phyloP scores from a whole-genome alignment of 1,140 invertebrate genomes.

The Pogonomyrmex barbatus region DNA sequence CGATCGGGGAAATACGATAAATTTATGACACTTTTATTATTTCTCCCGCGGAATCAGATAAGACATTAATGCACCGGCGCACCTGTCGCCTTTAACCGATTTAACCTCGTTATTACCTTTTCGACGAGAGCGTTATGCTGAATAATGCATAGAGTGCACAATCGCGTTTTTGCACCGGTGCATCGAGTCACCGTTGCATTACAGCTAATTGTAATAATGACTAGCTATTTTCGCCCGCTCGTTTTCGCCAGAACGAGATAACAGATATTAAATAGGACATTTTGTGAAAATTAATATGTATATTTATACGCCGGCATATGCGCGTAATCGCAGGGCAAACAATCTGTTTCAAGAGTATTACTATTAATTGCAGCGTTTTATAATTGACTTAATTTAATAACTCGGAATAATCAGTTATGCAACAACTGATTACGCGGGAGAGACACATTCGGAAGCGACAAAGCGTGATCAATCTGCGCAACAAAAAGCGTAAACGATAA shows the following conservation, averaged over 20 bases:
- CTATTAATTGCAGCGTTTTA: slow-evolving; percentile 26
- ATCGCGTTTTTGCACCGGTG: slow-evolving; percentile 50
- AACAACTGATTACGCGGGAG: slow-evolving; percentile 1
- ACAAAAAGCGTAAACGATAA: background rate
- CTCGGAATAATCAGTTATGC: slow-evolving; percentile 7
- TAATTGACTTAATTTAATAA: slow-evolving; percentile 21
- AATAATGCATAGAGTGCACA: slow-evolving; percentile 26
- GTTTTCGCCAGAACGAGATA: slow-evolving; percentile 10
- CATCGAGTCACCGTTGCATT: slow-evolving; percentile 44
- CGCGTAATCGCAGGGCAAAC: background rate
- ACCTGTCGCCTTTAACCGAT: background rate
- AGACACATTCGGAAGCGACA: background rate
- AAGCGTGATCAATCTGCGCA: background rate
- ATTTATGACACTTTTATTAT: background rate
- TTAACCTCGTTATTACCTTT: background rate
- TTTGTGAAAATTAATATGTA: slow-evolving; percentile 56
- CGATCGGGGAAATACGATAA: background rate
- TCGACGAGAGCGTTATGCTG: slow-evolving; percentile 3
- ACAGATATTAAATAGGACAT: slow-evolving; percentile 43
- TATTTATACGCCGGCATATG: slow-evolving; percentile 18
- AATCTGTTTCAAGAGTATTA: slow-evolving; percentile 19
- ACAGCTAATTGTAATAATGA: slow-evolving; percentile 48
- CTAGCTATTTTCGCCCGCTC: slow-evolving; percentile 11
- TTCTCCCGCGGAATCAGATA: background rate
- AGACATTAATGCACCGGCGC: no score